phyloP scores from a whole-genome alignment of 1,140 invertebrate species.

The Tribolium madens region DNA sequence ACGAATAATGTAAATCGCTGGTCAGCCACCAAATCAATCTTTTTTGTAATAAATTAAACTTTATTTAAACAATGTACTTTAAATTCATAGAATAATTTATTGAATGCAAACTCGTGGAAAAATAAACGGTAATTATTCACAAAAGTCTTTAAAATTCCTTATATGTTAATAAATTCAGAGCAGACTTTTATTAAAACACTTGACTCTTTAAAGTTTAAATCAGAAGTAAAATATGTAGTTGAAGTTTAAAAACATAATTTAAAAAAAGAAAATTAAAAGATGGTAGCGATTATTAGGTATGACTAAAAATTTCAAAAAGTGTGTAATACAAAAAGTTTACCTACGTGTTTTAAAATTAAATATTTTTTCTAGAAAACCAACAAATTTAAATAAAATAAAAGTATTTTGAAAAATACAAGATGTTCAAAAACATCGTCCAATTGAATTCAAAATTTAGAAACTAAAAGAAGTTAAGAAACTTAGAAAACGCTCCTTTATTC shows the following conservation, averaged over 20 bases:
- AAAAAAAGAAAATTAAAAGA: not conserved
- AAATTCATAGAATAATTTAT: slow-evolving; percentile 7
- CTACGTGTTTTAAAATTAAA: too few relatives aligned
- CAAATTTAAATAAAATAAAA: too few relatives aligned
- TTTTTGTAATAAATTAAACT: not conserved
- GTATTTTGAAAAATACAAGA: too few relatives aligned
- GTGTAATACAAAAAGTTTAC: too few relatives aligned
- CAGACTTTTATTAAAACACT: slow-evolving; percentile 7
- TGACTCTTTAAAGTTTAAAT: slow-evolving; percentile 31
- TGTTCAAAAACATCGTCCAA: too few relatives aligned
- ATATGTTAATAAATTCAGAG: slow-evolving; percentile 24
- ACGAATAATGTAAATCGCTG: not conserved
- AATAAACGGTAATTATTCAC: slow-evolving; percentile 29
- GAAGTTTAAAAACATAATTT: not conserved
- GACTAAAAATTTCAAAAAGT: too few relatives aligned
- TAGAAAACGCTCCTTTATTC: too few relatives aligned
- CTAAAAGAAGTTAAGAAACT: too few relatives aligned
- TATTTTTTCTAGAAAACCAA: too few relatives aligned
- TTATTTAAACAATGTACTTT: slow-evolving; percentile 2
- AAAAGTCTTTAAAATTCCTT: slow-evolving; percentile 15
- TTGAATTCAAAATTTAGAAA: too few relatives aligned
- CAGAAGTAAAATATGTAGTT: not conserved
- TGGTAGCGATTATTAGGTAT: too few relatives aligned
- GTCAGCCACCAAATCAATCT: not conserved
- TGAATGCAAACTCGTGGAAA: slow-evolving; percentile 1